These are phyloP conservation scores for Syrrhaptes paradoxus DNA, from an alignment of 2,113 vertebrate species.

Conservation along the genomic window DNA sequence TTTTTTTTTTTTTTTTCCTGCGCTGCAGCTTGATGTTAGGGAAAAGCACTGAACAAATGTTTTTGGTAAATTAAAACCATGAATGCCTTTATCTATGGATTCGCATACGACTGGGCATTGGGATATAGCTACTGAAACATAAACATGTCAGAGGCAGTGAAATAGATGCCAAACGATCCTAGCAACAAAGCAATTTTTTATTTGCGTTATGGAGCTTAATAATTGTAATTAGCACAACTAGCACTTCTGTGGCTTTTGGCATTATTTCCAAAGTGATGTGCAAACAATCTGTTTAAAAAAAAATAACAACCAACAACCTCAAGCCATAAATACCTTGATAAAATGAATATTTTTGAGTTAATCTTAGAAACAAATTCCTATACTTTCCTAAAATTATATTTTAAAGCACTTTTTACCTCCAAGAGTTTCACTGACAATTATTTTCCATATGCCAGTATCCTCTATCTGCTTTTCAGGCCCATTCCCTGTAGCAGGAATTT, in stretches of 20 bases:
- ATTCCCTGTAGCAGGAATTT: background rate
- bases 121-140: background rate
- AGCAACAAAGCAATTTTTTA: background rate
- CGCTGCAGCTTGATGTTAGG: background rate
- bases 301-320: background rate
- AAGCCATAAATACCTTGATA: background rate
- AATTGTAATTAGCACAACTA: background rate
- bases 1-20: background rate
- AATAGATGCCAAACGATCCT: background rate
- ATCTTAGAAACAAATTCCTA: background rate
- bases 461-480: background rate
- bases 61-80: background rate
- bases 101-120: background rate
- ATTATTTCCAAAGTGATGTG: background rate
- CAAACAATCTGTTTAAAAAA: background rate
- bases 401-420: background rate
- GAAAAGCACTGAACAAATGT: background rate
- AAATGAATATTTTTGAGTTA: background rate
- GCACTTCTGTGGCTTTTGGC: background rate
- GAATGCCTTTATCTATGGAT: background rate
- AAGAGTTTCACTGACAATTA: background rate
- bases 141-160: background rate
- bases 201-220: background rate
- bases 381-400: background rate
- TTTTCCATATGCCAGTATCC: background rate